A percentile compares a stretch with the other conserved stretches of the same genome.
Conservation (phyloP, 2,797 vertebrate genomes). For the Brachymystax lenok region DNA sequence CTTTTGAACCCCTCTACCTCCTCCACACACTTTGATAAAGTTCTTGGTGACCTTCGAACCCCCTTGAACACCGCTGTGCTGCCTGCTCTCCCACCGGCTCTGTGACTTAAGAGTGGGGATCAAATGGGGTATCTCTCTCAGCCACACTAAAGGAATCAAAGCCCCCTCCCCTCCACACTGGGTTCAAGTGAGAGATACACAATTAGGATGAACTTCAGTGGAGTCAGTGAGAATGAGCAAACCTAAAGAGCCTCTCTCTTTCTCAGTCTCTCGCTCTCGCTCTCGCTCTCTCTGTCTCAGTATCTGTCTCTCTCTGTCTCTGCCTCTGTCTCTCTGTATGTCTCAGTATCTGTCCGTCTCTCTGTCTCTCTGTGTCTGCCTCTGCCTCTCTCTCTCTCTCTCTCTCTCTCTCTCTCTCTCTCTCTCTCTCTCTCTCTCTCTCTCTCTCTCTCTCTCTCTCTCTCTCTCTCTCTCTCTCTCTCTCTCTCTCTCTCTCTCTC, state of each 20-base stretch:
- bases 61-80: constrained; percentile 64
- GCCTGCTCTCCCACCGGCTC: constrained; percentile 57
- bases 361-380: neutral
- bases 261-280: neutral
- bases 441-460: neutral
- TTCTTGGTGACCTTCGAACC: constrained; percentile 71
- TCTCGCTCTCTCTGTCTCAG: neutral
- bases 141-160: constrained; percentile 57
- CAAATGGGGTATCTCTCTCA: constrained; percentile 72
- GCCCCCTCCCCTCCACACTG: constrained; percentile 27
- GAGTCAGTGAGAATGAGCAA: constrained; percentile 32
- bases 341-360: neutral
- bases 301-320: neutral
- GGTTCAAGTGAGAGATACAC: constrained; percentile 51
- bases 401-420: neutral
- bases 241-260: constrained; percentile 26
- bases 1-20: constrained; percentile 17
- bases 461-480: too few species aligned
- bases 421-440: too few species aligned
- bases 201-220: constrained; percentile 46
- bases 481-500: neutral
- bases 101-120: constrained; percentile 58
- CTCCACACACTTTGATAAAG: constrained; percentile 66
- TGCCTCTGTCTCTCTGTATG: neutral
- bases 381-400: neutral